These are phyloP conservation scores for Danio tinwini DNA, from an alignment of 2,797 vertebrate genomes.

Conservation along the genomic window DNA sequence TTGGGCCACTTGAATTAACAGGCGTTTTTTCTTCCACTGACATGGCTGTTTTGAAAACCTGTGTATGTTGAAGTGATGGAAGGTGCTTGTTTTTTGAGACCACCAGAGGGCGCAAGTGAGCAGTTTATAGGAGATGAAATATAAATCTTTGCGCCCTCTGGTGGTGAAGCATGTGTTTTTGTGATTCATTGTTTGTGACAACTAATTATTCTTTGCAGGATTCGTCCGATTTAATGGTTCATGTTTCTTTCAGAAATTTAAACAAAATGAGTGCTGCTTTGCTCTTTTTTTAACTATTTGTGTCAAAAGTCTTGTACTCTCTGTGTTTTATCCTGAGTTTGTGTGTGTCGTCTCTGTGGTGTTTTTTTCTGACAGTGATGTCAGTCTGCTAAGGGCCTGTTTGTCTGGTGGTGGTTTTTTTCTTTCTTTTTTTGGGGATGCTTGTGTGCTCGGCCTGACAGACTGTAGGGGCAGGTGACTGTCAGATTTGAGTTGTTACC, in stretches of 20 bases:
- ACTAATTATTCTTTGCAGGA: constrained; percentile 25
- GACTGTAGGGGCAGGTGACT: constrained; percentile 38
- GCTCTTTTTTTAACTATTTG: constrained; percentile 37
- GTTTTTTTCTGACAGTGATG: constrained; percentile 2
- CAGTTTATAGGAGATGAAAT: constrained; percentile 28
- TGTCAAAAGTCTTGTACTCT: constrained; percentile 27
- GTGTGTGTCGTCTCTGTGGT: constrained; percentile 25
- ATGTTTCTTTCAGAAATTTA: constrained; percentile 4
- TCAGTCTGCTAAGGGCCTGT: constrained; percentile 12
- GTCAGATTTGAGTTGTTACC: constrained; percentile 53
- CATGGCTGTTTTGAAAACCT: neutral
- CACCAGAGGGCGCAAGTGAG: constrained; percentile 63
- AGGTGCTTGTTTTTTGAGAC: constrained; percentile 43
- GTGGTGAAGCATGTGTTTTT: constrained; percentile 58
- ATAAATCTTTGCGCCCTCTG: constrained; percentile 66
- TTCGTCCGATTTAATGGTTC: neutral
- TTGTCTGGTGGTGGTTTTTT: constrained; percentile 43
- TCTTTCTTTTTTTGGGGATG: constrained; percentile 36
- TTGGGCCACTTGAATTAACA: constrained; percentile 37
- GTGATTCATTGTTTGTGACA: neutral
- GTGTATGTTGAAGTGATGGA: constrained; percentile 8
- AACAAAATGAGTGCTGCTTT: constrained; percentile 35
- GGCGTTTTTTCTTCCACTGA: neutral
- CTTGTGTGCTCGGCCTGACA: constrained; percentile 32
- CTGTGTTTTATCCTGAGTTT: constrained; percentile 47